Percentiles rank a stretch among this genome's conserved stretches.
These are phyloP conservation scores for crab-eating macaque (Macaca fascicularis) DNA, from an alignment of 2,113 vertebrate species.

Conservation along the genomic window DNA sequence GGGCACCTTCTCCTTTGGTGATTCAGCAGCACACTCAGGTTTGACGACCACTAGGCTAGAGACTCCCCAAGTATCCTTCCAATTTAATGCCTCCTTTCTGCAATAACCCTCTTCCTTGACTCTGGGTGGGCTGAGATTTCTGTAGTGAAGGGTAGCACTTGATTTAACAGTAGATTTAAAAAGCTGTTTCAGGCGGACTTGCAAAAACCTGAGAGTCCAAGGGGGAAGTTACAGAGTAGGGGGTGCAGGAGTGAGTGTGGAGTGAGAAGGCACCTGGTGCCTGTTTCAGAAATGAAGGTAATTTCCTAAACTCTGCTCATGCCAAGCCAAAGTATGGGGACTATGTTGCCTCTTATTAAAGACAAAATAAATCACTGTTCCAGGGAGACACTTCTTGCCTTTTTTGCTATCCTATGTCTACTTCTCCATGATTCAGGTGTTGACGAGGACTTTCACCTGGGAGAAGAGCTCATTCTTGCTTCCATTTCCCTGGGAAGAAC, in stretches of 20 bases:
- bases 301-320: slow-evolving; percentile 16
- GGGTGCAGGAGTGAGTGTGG: not conserved
- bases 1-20: not conserved
- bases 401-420: not conserved
- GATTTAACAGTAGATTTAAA: slow-evolving; percentile 30
- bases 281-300: not conserved
- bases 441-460: not conserved
- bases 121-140: not conserved
- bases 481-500: not conserved
- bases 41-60: not conserved
- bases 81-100: not conserved
- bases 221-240: not conserved
- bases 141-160: not conserved
- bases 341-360: not conserved
- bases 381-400: not conserved
- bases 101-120: not conserved
- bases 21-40: not conserved
- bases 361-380: not conserved
- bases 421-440: not conserved
- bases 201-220: not conserved
- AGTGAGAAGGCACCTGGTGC: not conserved
- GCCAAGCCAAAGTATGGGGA: not conserved
- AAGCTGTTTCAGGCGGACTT: slow-evolving; percentile 29
- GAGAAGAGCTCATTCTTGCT: not conserved
- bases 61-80: not conserved